These are phyloP conservation scores for Oreamnos americanus DNA, from an alignment of 2,113 vertebrate species.

Conservation along the genomic window DNA sequence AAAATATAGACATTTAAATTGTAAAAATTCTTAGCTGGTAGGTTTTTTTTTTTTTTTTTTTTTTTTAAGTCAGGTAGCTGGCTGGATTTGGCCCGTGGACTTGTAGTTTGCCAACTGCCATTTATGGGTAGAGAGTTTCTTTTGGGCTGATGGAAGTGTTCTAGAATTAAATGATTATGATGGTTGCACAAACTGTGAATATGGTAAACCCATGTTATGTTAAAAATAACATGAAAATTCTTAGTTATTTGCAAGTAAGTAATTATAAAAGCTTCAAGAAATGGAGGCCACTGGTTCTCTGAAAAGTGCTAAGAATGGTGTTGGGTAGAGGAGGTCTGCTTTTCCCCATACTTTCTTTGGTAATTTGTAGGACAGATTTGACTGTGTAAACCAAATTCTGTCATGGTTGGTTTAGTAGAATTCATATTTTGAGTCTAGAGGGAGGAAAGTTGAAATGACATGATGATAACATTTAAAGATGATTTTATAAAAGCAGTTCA, in stretches of 20 bases:
- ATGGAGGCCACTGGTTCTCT: neutral
- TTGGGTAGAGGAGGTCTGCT: neutral
- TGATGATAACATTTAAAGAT: neutral
- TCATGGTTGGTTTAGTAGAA: neutral
- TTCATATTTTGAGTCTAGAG: neutral
- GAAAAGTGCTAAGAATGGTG: neutral
- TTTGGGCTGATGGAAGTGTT: neutral
- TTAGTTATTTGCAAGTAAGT: neutral
- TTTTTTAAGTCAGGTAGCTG: neutral
- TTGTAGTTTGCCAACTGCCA: neutral
- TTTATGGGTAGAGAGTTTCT: neutral
- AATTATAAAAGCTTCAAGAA: neutral
- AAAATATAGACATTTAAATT: neutral
- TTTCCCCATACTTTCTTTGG: neutral
- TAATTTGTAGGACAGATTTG: neutral
- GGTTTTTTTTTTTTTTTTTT: neutral
- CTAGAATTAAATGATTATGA: neutral
- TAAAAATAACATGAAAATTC: slow-evolving; percentile 1
- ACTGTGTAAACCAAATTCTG: neutral
- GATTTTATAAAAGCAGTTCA: neutral
- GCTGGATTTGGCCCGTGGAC: neutral
- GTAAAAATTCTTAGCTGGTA: neutral
- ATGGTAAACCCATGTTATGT: neutral
- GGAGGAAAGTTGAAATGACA: neutral
- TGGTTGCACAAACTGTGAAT: neutral